phyloP scores from a whole-genome alignment of 2,113 vertebrate genomes.

The Rhinogobius similis region DNA sequence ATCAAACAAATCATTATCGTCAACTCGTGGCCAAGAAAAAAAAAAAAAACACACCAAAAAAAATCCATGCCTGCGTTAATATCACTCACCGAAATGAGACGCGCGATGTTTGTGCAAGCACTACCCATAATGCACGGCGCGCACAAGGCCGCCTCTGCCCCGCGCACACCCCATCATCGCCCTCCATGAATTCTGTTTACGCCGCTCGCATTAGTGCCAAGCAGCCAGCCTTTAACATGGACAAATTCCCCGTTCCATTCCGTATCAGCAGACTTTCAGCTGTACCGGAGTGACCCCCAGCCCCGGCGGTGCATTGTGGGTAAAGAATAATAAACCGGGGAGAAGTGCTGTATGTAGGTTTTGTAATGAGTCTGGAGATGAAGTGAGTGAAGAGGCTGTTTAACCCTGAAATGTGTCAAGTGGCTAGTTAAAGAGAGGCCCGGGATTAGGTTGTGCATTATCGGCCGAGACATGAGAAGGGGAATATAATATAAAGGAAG shows the following conservation, averaged over 20 bases:
- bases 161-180: constrained; percentile 35
- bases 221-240: constrained; percentile 11
- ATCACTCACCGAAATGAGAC: not conserved
- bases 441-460: constrained; percentile 17
- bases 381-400: constrained; percentile 58
- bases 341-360: constrained; percentile 16
- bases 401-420: constrained; percentile 65
- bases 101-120: constrained; percentile 2
- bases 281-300: constrained; percentile 25
- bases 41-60: not conserved
- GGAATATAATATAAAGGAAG: not conserved
- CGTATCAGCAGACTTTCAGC: constrained; percentile 20
- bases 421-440: constrained; percentile 43
- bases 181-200: constrained; percentile 14
- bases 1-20: constrained; percentile 7
- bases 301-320: constrained; percentile 8
- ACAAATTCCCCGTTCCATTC: constrained; percentile 24
- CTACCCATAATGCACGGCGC: constrained; percentile 1
- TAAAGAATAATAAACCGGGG: constrained; percentile 37
- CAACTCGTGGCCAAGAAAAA: not conserved
- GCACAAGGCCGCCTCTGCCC: constrained; percentile 7
- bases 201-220: constrained; percentile 20
- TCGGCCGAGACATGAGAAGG: not conserved
- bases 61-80: not conserved
- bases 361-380: constrained; percentile 41